Evolutionary conservation across 2,797 vertebrate species (phyloP), one percentile per base, ranked within the genome.

Genomic region (Xenopus petersii): DNA sequence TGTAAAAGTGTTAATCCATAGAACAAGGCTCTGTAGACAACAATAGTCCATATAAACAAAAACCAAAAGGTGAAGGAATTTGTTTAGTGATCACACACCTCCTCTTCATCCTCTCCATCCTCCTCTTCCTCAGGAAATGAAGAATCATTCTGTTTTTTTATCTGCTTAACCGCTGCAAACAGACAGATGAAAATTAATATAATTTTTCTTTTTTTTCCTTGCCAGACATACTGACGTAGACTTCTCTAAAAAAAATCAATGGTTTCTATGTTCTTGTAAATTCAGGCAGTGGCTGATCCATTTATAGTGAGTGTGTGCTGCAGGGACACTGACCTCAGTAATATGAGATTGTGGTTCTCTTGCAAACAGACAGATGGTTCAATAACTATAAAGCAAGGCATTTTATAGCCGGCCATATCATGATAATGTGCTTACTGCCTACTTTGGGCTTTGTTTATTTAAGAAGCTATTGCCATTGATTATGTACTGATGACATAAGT

Each of bases 81-180:
- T 87, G 2, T 80, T 83, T 87, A 91, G 33, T 87, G 85, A 46
- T 83, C 82, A 83, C 84, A 86, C 17, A 91, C 87, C 21, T 89
- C 89, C 71, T 89, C 88, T 75, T 91, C 91, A 65, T 91, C 88
- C 26, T 94, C 92, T 79, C 93, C 91, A 71, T 93, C 91, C 49
- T 93, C 58, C 17, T 60, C 93, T 83, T 94, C 92, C 73, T 94
- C 93, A 42, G 87, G 91, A 70, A 94, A 91, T 0, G 85, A 80
- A 0, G 89, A 83, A 5, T 90, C 89, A 11, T 81, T 90, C 83
- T 91, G 90, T 49, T 80, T 90, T 86, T 93, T 93, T 84, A 90
- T 82, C 47, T 90, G 89, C 77, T 93, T 93, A 81, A 89, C 86
- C 75, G 91, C 94, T 95, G 88, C 80, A 89, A 91, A 84, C 47